Evolutionary conservation across 2,888 invertebrate species (phyloP).

Genomic region (Acheta domesticus): DNA sequence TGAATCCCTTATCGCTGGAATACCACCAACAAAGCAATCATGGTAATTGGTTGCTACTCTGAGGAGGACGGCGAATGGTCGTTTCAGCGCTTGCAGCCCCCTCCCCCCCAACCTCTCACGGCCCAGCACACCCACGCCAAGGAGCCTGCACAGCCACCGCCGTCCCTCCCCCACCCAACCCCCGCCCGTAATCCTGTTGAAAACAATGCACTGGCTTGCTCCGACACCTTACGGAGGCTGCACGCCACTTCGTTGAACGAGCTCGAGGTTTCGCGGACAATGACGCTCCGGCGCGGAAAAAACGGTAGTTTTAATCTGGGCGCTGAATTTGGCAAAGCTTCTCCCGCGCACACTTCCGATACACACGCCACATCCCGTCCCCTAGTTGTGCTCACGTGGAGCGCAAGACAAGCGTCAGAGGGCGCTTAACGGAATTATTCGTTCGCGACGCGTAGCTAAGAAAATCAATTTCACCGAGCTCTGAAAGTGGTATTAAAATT

Average conservation of each 20-base stretch:
- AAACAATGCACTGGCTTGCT: neutral
- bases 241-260: neutral
- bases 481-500: neutral
- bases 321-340: neutral
- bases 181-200: neutral
- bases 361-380: neutral
- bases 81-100: neutral
- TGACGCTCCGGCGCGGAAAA: neutral
- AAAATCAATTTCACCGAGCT: neutral
- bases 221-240: neutral
- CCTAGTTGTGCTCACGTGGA: neutral
- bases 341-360: too few relatives aligned
- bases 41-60: constrained; percentile 29
- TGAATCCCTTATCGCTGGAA: constrained; percentile 19
- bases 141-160: neutral
- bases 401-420: neutral
- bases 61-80: constrained; percentile 8
- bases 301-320: neutral
- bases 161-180: neutral
- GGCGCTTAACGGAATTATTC: neutral
- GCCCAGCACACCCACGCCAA: neutral
- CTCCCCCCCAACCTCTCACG: neutral
- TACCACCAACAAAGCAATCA: constrained; percentile 30
- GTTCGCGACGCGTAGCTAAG: neutral
- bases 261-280: neutral